A percentile compares a stretch with the other conserved stretches of the same genome.
Evolutionary conservation across 2,797 vertebrate genomes (phyloP).

Genomic region (Acestrorhynchus altus): DNA sequence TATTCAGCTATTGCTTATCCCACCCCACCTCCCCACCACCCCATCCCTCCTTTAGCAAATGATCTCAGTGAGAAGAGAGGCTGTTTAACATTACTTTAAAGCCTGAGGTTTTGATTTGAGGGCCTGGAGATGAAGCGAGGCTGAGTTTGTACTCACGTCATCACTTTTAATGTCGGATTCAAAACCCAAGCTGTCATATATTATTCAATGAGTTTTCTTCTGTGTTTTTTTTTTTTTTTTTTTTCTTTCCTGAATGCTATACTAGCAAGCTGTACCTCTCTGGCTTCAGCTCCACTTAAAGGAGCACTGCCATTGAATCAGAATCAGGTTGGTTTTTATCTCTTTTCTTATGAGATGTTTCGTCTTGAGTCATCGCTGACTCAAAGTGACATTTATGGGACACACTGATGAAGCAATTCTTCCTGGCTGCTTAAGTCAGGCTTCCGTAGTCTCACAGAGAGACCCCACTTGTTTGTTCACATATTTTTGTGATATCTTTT

Average conservation of each 20-base stretch:
- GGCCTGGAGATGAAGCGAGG: constrained; percentile 72
- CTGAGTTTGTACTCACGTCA: constrained; percentile 77
- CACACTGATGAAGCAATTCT: constrained; percentile 80
- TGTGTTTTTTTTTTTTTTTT: constrained; percentile 25
- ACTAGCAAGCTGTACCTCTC: constrained; percentile 63
- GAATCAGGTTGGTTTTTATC: constrained; percentile 69
- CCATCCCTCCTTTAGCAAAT: constrained; percentile 54
- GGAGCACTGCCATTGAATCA: constrained; percentile 63
- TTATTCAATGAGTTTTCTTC: constrained; percentile 78
- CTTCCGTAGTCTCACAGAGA: constrained; percentile 66
- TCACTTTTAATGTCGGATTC: constrained; percentile 81
- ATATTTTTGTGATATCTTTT: constrained; percentile 56
- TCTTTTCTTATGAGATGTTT: constrained; percentile 46
- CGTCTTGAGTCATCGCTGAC: constrained; percentile 70
- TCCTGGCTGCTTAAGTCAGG: constrained; percentile 66
- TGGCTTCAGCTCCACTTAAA: constrained; percentile 62
- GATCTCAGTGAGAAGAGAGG: constrained; percentile 66
- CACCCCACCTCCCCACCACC: constrained; percentile 40
- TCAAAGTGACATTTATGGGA: constrained; percentile 81
- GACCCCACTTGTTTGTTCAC: constrained; percentile 63
- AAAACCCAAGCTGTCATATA: constrained; percentile 79
- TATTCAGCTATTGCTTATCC: constrained; percentile 65
- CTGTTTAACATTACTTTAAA: constrained; percentile 73
- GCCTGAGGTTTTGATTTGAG: constrained; percentile 75
- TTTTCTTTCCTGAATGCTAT: constrained; percentile 63